Base-by-base conservation (phyloP, 2,797 vertebrate genomes). In the Cottoperca gobio region DNA sequence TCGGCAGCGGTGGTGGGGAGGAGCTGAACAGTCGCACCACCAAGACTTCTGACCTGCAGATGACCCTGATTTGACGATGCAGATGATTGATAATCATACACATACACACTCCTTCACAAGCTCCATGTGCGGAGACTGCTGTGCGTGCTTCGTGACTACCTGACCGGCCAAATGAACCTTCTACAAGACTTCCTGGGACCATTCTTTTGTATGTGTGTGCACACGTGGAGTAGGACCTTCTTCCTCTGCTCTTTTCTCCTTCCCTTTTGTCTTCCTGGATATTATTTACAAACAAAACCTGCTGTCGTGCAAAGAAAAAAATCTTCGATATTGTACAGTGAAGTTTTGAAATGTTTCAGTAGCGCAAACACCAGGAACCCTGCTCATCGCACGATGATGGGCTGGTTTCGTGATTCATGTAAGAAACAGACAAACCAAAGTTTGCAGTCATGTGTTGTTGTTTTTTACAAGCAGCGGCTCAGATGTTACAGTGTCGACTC, bases 51-150 rank as follows among this genome's bases (percentile, higher is more conserved):
- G 96, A 96, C 87, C 75, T 95, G 73, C 94, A 96, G 3, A 91
- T 96, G 37, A 97, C 95, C 2, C 90, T 96, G 57, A 95, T 98
- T 68, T 98, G 88, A 94, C 10, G 68, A 64, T 13, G 12, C 39
- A 19, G 42, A 49, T 14, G 70, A 61, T 12, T 33, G 60, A 72
- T 46, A 37, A 23, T 52, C 59, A 49, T 74, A 59, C 65, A 61
- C 58, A 26, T 23, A 33, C 24, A 21, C 42, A 62, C 60, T 43
- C 42, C 49, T 57, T 40, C 21, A 61, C 11, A 24, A 23, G 14
- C 46, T 14, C 31, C 24, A 4, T 26, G 53, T 53, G 23, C 50
- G 69, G 12, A 40, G 24, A n/a, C 40, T 31, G 42, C 40, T 70
- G 59, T 11, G 50, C 35, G 35, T 42, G 37, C 39, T 54, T n/a